A percentile compares a stretch with the other conserved stretches of the same genome.
These are phyloP conservation scores for Megaleporinus macrocephalus DNA, from an alignment of 2,113 vertebrate species.

Conservation along the genomic window DNA sequence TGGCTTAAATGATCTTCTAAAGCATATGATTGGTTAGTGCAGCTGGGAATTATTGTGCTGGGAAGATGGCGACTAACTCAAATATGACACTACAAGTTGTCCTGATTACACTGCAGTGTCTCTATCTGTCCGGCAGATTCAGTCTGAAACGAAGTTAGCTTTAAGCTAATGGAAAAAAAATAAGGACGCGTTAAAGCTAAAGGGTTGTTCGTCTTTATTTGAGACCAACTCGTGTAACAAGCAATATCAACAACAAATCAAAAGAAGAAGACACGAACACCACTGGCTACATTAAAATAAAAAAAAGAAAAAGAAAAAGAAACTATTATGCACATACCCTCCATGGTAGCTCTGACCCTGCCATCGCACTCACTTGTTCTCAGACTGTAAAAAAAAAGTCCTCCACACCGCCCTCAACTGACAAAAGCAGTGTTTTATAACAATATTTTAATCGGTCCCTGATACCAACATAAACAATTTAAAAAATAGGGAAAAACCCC, in stretches of 20 bases:
- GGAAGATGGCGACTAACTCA: too few relatives aligned
- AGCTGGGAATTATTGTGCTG: too few relatives aligned
- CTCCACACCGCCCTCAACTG: background rate
- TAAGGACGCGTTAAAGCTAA: background rate
- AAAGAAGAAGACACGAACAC: background rate
- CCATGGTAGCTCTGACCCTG: background rate
- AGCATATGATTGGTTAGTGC: too few relatives aligned
- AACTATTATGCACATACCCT: background rate
- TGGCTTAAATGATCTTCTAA: too few relatives aligned
- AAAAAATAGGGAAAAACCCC: too few relatives aligned
- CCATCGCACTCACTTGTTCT: background rate
- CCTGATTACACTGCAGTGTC: too few relatives aligned
- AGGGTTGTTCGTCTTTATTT: too few relatives aligned
- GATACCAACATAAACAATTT: too few relatives aligned
- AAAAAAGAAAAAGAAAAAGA: background rate
- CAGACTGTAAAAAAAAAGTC: background rate
- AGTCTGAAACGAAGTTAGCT: background rate
- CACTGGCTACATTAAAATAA: background rate
- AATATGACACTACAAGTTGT: too few relatives aligned
- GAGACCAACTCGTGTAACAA: background rate
- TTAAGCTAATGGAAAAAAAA: background rate
- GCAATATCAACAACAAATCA: background rate
- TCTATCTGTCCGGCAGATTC: too few relatives aligned
- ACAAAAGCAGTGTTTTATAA: too few relatives aligned
- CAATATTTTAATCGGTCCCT: too few relatives aligned